Percentiles rank a stretch among this genome's conserved stretches.
Conservation (phyloP, 1,140 invertebrate species). For the Nixonia krombeini region DNA sequence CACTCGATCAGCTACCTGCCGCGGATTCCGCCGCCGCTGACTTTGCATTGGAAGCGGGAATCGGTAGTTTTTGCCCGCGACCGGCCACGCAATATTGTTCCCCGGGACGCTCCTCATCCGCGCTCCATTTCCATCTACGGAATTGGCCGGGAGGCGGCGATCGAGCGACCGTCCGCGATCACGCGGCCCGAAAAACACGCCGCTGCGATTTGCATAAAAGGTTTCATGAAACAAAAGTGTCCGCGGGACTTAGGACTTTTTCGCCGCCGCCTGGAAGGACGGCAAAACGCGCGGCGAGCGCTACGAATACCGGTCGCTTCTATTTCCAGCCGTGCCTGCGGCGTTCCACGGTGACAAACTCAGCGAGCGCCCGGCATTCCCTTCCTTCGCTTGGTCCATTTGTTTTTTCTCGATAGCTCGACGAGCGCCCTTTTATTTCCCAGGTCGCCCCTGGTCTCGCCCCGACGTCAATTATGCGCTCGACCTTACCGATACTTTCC, state of each 20-base stretch:
- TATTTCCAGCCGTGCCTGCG: conserved; percentile 34
- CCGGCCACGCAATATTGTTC: conserved; percentile 21
- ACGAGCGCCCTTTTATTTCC: conserved; percentile 31
- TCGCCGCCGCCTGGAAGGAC: neutral
- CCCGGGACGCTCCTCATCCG: conserved; percentile 22
- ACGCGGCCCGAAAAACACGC: conserved; percentile 23
- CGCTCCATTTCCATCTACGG: conserved; percentile 32
- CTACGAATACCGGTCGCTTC: conserved; percentile 35
- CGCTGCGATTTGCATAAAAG: conserved; percentile 4
- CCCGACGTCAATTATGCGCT: conserved; percentile 17
- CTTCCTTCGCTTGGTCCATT: conserved; percentile 10
- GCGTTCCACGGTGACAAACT: conserved; percentile 52
- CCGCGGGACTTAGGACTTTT: neutral
- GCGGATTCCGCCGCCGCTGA: conserved; percentile 26
- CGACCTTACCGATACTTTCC: conserved; percentile 18
- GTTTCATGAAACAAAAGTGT: neutral
- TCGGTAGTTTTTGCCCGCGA: conserved; percentile 22
- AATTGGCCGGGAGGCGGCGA: conserved; percentile 12
- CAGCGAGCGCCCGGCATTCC: conserved; percentile 28
- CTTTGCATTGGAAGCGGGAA: conserved; percentile 25
- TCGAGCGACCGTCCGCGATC: conserved; percentile 14
- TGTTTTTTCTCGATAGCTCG: conserved; percentile 15
- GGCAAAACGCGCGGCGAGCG: conserved; percentile 5
- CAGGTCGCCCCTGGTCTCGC: conserved; percentile 9
- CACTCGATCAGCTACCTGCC: conserved; percentile 44